Conservation (phyloP, 2,797 vertebrate genomes). For the Mormyrops attenuatus region DNA sequence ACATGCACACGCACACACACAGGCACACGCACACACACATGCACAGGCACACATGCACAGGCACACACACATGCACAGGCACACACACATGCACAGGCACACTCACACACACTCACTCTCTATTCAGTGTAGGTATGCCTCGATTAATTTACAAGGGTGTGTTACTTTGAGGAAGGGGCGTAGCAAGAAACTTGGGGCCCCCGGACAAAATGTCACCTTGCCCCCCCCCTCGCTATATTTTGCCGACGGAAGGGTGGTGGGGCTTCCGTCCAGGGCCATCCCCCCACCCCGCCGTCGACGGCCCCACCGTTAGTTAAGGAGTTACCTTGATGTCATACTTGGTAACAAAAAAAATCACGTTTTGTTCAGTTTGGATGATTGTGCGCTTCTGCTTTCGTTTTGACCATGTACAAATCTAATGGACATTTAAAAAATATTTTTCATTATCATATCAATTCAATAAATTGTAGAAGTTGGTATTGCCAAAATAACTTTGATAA, state of each 20-base stretch:
- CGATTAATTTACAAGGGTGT: not conserved
- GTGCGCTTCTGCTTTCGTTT: not conserved
- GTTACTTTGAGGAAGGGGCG: not conserved
- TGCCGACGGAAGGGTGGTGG: not conserved
- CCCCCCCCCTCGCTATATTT: not conserved
- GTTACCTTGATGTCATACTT: not conserved
- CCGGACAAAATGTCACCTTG: not conserved
- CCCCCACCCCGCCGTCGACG: not conserved
- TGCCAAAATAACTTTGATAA: not conserved
- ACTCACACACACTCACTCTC: too few relatives aligned
- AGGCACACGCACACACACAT: not conserved
- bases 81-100: not conserved
- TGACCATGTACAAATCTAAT: not conserved
- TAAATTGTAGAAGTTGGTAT: not conserved
- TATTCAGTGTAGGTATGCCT: not conserved
- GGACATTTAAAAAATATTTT: not conserved
- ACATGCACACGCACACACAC: not conserved
- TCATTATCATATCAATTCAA: not conserved
- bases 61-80: too few relatives aligned
- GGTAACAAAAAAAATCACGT: not conserved
- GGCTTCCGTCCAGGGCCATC: not conserved
- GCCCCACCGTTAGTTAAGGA: not conserved
- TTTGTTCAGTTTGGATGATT: not conserved
- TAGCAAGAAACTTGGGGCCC: not conserved
- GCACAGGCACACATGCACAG: not conserved